Conservation (phyloP, 1,140 invertebrate genomes). For the Nylanderia fulva region DNA sequence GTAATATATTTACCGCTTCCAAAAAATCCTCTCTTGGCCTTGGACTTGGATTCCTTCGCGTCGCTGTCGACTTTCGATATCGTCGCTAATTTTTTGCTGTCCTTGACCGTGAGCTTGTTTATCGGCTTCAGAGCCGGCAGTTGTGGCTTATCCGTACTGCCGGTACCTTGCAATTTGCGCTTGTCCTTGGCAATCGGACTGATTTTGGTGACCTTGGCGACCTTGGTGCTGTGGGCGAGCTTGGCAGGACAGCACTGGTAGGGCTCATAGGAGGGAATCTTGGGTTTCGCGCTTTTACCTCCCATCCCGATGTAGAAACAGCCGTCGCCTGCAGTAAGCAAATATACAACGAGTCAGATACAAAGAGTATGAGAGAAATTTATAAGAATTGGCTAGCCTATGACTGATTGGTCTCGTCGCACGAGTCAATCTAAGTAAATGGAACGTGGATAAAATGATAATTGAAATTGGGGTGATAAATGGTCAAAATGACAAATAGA, state of each 20-base stretch:
- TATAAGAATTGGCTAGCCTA: constrained; percentile 73
- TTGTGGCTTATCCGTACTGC: constrained; percentile 78
- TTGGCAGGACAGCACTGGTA: constrained; percentile 96
- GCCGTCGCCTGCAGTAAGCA: constrained; percentile 93
- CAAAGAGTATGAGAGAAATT: constrained; percentile 66
- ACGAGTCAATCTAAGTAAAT: constrained; percentile 67
- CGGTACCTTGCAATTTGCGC: constrained; percentile 55
- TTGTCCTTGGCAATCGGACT: constrained; percentile 83
- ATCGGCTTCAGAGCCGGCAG: constrained; percentile 82
- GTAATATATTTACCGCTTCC: constrained; percentile 91
- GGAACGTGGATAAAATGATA: neutral
- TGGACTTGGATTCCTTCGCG: constrained; percentile 84
- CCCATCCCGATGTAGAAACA: constrained; percentile 97
- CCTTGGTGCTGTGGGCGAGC: constrained; percentile 90
- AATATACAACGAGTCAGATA: constrained; percentile 85
- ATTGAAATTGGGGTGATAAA: constrained; percentile 21
- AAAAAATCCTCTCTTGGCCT: constrained; percentile 93
- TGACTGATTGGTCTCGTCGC: constrained; percentile 65
- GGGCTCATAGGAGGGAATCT: constrained; percentile 92
- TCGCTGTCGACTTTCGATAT: constrained; percentile 72
- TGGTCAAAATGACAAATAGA: constrained; percentile 22
- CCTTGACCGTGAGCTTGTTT: constrained; percentile 84
- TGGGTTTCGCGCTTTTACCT: constrained; percentile 91
- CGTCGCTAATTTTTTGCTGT: constrained; percentile 82
- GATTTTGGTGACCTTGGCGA: constrained; percentile 90